phyloP scores from a whole-genome alignment of 2,113 vertebrate species.

The Verasper variegatus region DNA sequence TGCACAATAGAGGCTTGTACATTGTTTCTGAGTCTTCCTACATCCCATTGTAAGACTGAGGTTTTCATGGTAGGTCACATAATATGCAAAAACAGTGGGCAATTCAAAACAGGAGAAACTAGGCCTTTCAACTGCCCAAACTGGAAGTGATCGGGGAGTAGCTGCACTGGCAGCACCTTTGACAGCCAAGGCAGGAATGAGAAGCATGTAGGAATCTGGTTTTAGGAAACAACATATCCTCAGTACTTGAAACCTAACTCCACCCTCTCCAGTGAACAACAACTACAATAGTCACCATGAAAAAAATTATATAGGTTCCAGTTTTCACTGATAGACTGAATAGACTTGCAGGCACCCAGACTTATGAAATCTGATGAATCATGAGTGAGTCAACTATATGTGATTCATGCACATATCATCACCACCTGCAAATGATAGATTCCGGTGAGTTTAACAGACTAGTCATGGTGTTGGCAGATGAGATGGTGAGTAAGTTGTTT shows the following conservation, averaged over 20 bases:
- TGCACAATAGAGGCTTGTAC: no score
- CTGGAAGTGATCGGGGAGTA: constrained; percentile 19
- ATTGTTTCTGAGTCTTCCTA: background rate
- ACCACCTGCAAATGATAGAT: constrained; percentile 21
- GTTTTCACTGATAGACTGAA: background rate
- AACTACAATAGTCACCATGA: background rate
- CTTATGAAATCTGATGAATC: no score
- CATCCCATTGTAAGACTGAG: no score
- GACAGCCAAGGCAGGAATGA: constrained; percentile 62
- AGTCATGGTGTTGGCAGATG: constrained; percentile 33
- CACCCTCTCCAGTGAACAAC: constrained; percentile 29
- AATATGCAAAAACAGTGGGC: background rate
- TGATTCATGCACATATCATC: constrained; percentile 29
- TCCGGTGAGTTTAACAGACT: constrained; percentile 9
- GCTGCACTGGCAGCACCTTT: background rate
- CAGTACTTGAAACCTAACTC: constrained; percentile 19
- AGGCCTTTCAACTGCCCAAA: background rate
- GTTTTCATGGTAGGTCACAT: background rate
- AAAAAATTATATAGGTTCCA: background rate
- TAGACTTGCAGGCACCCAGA: background rate
- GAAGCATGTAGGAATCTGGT: constrained; percentile 65
- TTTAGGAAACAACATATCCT: constrained; percentile 69
- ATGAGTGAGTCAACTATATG: constrained; percentile 17
- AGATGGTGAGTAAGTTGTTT: constrained; percentile 28
- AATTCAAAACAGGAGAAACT: background rate